phyloP scores from a whole-genome alignment of 1,140 invertebrate species.

The Drosophila simulans region DNA sequence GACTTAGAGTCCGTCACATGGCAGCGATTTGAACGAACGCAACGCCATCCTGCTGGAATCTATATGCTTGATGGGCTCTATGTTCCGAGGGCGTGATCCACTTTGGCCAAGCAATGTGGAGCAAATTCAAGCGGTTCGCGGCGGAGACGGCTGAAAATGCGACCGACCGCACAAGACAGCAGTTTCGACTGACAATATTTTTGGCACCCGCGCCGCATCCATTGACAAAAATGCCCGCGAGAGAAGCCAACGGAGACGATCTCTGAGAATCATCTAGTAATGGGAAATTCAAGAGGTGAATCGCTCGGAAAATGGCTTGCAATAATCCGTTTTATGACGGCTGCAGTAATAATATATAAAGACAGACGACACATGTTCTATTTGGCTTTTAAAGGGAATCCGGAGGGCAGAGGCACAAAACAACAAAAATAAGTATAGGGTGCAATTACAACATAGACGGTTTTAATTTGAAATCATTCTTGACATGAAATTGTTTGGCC shows the following conservation, averaged over 20 bases:
- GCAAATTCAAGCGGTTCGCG: slow-evolving; percentile 16
- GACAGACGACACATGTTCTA: background rate
- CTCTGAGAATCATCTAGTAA: slow-evolving; percentile 27
- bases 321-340: slow-evolving; percentile 29
- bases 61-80: slow-evolving; percentile 12
- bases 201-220: slow-evolving; percentile 71
- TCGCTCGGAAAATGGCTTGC: slow-evolving; percentile 37
- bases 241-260: slow-evolving; percentile 6
- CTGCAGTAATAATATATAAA: slow-evolving; percentile 23
- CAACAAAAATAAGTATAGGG: background rate
- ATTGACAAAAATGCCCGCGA: slow-evolving; percentile 54
- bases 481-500: too few relatives aligned
- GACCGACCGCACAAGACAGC: slow-evolving; percentile 74
- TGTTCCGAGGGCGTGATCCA: slow-evolving; percentile 11
- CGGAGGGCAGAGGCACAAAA: too few relatives aligned
- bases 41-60: slow-evolving; percentile 20
- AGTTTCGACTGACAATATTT: slow-evolving; percentile 79
- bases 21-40: slow-evolving; percentile 17
- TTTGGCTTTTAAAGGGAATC: background rate
- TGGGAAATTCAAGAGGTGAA: slow-evolving; percentile 32
- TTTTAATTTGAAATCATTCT: background rate
- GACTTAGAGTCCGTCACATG: slow-evolving; percentile 27
- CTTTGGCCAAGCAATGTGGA: slow-evolving; percentile 25
- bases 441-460: background rate
- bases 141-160: slow-evolving; percentile 12